A percentile compares a stretch with the other conserved stretches of the same genome.
Conservation (phyloP, 2,113 vertebrate species). For the Dryoscopus gambensis region DNA sequence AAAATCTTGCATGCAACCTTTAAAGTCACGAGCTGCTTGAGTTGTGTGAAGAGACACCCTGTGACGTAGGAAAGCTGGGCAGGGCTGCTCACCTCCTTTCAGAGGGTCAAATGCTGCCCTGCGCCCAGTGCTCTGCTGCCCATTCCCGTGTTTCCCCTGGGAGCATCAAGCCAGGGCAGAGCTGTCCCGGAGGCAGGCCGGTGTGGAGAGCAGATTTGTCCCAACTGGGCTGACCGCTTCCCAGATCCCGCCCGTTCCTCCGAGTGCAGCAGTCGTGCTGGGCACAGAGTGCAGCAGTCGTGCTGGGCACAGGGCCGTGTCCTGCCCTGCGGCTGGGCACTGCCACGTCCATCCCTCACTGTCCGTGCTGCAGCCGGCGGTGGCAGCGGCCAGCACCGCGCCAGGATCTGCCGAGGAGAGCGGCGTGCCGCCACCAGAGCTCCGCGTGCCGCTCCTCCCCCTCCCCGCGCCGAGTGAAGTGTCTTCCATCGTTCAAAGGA, state of each 20-base stretch:
- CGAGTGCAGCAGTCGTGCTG: background rate
- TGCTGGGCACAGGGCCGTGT: background rate
- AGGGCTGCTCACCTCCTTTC: background rate
- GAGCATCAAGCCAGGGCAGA: rapidly evolving
- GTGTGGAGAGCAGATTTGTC: background rate
- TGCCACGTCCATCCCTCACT: background rate
- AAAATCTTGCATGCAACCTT: rapidly evolving
- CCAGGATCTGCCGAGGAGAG: background rate
- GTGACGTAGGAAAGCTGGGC: background rate
- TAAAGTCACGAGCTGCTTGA: background rate
- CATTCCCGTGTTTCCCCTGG: rapidly evolving
- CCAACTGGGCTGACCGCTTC: background rate
- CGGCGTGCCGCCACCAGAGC: background rate
- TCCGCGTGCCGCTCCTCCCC: background rate
- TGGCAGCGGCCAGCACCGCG: background rate
- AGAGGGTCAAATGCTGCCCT: background rate
- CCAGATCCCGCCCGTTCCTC: background rate
- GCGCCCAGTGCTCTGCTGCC: background rate
- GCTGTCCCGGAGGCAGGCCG: rapidly evolving
- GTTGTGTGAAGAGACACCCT: rapidly evolving
- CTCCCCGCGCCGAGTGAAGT: background rate
- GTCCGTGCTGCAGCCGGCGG: background rate
- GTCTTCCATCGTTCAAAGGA: background rate
- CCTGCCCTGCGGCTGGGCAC: background rate
- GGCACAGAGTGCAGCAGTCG: rapidly evolving